Evolutionary conservation across 2,113 vertebrate genomes (phyloP).

Genomic region (Nannospalax galili): DNA sequence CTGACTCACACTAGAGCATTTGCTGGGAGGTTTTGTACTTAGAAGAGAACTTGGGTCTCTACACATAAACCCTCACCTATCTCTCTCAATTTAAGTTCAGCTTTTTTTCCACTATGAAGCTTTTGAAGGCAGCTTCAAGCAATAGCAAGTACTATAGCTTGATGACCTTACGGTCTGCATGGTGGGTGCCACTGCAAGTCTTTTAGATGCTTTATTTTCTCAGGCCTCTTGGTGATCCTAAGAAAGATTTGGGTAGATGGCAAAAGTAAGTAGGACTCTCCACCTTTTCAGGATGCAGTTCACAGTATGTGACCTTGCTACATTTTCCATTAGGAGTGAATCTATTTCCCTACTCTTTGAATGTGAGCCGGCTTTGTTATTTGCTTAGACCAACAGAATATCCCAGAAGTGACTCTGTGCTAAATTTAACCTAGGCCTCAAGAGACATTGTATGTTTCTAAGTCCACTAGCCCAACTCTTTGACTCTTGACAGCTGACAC

Average conservation of each 20-base stretch:
- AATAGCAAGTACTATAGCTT: background rate
- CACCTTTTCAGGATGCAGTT: background rate
- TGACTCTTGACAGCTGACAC: background rate
- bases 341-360: background rate
- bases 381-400: constrained; percentile 27
- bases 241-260: background rate
- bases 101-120: constrained; percentile 12
- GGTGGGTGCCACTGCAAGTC: background rate
- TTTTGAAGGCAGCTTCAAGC: background rate
- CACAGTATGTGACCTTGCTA: background rate
- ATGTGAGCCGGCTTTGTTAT: background rate
- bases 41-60: background rate
- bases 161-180: background rate
- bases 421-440: background rate
- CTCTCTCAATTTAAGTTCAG: background rate
- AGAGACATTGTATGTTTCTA: background rate
- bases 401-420: background rate
- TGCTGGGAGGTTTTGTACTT: background rate
- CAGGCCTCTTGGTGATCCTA: background rate
- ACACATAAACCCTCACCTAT: background rate
- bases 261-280: background rate
- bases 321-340: background rate
- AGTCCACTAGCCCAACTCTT: background rate
- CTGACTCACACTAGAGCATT: background rate
- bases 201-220: constrained; percentile 16